These are phyloP conservation scores for Halcyon malimbica DNA, from an alignment of 2,113 vertebrate species.

Conservation along the genomic window DNA sequence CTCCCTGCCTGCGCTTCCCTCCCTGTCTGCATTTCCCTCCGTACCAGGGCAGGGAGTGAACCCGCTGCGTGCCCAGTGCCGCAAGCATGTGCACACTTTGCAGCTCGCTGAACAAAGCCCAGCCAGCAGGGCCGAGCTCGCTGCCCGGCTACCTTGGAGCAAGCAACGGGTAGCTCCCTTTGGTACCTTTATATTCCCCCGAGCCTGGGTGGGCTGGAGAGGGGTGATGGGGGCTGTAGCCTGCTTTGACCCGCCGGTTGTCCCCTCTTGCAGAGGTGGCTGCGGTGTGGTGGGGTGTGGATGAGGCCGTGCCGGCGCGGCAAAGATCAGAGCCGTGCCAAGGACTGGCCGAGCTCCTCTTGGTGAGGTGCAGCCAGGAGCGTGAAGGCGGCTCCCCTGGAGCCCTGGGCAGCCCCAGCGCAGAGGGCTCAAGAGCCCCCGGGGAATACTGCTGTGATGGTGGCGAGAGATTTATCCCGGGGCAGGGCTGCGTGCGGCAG, in stretches of 20 bases:
- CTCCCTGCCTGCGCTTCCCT: background rate
- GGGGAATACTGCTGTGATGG: background rate
- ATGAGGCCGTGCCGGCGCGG: background rate
- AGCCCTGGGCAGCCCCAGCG: background rate
- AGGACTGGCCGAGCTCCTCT: background rate
- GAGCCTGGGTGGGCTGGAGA: background rate
- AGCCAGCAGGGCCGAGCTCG: background rate
- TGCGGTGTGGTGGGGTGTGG: accelerated
- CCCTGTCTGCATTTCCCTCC: background rate
- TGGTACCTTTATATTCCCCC: background rate
- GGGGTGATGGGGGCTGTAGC: background rate
- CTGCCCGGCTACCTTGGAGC: background rate
- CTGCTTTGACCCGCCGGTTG: background rate
- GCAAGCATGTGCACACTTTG: background rate
- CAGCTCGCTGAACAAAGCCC: conserved; percentile 11
- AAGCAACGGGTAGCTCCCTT: background rate
- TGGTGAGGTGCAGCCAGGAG: background rate
- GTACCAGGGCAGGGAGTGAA: background rate
- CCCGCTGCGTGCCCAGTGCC: background rate
- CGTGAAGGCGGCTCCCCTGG: accelerated
- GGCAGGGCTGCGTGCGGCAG: accelerated
- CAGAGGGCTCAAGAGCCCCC: accelerated
- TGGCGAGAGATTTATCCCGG: accelerated
- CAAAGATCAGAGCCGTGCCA: background rate
- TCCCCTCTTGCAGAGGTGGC: background rate